Percentiles rank a stretch among this genome's conserved stretches.
Conservation (phyloP, 2,888 invertebrate species). For the Eupsilia transversa region DNA sequence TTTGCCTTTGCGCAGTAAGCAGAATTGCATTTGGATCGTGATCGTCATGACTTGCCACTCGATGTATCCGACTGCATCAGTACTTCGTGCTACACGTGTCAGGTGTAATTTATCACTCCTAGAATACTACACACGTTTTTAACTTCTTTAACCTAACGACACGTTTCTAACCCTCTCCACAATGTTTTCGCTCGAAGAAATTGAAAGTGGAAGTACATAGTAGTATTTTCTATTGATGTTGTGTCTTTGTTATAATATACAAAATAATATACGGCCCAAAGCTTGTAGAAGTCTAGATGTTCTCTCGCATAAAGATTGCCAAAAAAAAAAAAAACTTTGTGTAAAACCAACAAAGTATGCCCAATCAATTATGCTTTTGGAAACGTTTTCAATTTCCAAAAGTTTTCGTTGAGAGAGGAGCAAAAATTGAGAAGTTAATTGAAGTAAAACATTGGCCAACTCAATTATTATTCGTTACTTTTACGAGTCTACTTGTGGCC, state of each 20-base stretch:
- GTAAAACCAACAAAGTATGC: background rate
- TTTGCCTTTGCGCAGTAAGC: conserved; percentile 24
- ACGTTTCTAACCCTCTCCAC: conserved; percentile 18
- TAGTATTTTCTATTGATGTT: background rate
- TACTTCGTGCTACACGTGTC: conserved; percentile 56
- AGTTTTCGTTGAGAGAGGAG: background rate
- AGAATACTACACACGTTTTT: conserved; percentile 49
- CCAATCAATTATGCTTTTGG: background rate
- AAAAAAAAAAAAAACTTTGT: background rate
- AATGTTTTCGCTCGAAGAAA: conserved; percentile 1
- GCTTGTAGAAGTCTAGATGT: background rate
- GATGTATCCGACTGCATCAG: conserved; percentile 43
- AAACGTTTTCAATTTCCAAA: conserved; percentile 3
- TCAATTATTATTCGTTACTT: conserved; percentile 10
- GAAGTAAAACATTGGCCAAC: background rate
- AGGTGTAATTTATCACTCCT: conserved; percentile 34
- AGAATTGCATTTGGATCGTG: conserved; percentile 29
- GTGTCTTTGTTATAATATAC: background rate
- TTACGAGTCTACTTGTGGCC: background rate
- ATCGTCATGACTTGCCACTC: conserved; percentile 49
- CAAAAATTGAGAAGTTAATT: background rate
- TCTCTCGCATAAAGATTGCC: background rate
- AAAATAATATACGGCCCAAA: background rate
- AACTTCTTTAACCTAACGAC: conserved; percentile 41
- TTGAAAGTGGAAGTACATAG: background rate